These are phyloP conservation scores for Microhierax caerulescens DNA, from an alignment of 2,797 vertebrate species.

Conservation along the genomic window DNA sequence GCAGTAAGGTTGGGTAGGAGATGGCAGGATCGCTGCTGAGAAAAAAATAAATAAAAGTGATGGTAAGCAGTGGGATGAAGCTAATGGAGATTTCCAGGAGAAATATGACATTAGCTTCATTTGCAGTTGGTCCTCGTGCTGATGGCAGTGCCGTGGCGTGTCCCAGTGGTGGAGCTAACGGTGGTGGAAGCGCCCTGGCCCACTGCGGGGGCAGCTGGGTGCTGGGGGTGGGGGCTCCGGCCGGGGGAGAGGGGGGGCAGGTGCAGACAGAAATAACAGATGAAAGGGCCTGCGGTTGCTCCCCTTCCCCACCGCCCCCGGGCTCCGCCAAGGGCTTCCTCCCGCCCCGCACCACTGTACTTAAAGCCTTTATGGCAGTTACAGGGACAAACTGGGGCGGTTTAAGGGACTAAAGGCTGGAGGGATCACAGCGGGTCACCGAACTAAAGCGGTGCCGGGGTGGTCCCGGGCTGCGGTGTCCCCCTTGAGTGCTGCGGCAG, in stretches of 20 bases:
- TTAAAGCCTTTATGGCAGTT: too few relatives aligned
- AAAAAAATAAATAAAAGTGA: background rate
- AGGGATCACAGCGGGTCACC: background rate
- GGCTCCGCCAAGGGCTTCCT: too few relatives aligned
- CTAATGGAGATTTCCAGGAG: background rate
- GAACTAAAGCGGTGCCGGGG: rapidly evolving
- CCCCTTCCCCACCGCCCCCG: too few relatives aligned
- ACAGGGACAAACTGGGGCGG: too few relatives aligned
- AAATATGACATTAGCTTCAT: rapidly evolving
- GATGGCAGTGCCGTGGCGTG: rapidly evolving
- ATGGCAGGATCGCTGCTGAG: rapidly evolving
- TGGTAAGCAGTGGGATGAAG: background rate
- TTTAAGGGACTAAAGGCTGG: too few relatives aligned
- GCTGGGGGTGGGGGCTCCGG: too few relatives aligned
- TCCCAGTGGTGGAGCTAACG: too few relatives aligned
- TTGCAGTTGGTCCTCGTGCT: background rate
- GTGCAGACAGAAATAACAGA: too few relatives aligned
- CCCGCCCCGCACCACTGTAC: too few relatives aligned
- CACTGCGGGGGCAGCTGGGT: background rate
- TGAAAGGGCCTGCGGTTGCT: too few relatives aligned
- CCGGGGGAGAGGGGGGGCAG: too few relatives aligned
- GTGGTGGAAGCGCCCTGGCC: too few relatives aligned
- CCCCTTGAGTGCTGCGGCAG: background rate
- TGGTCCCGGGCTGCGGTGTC: background rate
- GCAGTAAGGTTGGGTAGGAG: rapidly evolving